Base-by-base conservation (phyloP, 2,888 invertebrate genomes). In the Heliconius erato region DNA sequence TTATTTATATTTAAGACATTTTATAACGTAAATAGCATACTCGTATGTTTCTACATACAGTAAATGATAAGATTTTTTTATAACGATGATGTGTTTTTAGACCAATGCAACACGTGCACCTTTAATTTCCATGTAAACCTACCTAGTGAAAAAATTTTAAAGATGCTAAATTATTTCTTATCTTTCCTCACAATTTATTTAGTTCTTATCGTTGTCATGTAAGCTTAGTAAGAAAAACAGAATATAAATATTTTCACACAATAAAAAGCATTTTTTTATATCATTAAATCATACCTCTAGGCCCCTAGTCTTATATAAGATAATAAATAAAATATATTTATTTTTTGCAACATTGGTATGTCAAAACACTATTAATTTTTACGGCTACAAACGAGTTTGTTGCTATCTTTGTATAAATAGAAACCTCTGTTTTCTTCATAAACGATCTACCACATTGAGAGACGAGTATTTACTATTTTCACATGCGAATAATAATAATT, bases 321-420 rank as follows among this genome's bases (percentile, higher is more conserved):
- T 59, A 40, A 16, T 40, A 76, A 63, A 74, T 74, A 35, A 74
- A 59, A 74, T 35, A 54, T 40, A 23, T 63, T 63, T 28, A 26
- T 76, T 63, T 32, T 63, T 63, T 76, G 16, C 35, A 63, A 35
- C 63, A 12, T 76, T 63, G 59, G 76, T 63, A 63, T 76, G 35
- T 76, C 76, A 76, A 59, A 76, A 76, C 76, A 40, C 26, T 23
- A 68, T 80, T 59, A 80, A 35, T 68, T 68, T 80, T 74, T 68
- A 80, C 80, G 74, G 26, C 32, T 54, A 32, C 35, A 74, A 80
- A 76, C 80, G 23, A 35, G 74, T 74, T 68, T 80, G 4, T 35
- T 49, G 54, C 6, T 68, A 74, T 80, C 74, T 80, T 74, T 65
- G 65, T 49, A 68, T 74, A 78, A 28, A 74, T 49, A 80, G 54